Base-by-base conservation (phyloP, 2,888 invertebrate genomes). In the Sceliomorpha sp. region DNA sequence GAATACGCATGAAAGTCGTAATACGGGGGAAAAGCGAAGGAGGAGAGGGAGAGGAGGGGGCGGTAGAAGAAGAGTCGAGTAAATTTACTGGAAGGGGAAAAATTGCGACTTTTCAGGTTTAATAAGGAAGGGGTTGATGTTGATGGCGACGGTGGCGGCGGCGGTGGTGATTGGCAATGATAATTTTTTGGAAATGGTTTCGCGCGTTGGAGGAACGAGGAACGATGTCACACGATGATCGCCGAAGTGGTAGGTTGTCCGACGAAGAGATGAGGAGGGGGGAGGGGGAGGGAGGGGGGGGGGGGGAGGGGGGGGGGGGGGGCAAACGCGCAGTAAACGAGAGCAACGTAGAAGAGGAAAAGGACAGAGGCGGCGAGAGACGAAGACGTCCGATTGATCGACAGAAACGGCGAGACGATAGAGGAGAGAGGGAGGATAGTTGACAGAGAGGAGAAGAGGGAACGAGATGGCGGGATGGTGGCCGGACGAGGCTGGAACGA, bases 201-300 rank as follows among this genome's bases (percentile, higher is more conserved):
- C 81, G 85, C 84, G 85, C 83, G 80, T 73, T n/a, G n/a, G n/a
- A 78, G 74, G 70, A 77, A 77, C 80, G 71, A 42, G 20, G 58
- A 17, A 58, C 59, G 55, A 50, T 37, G 50, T 44, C 44, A 48
- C 42, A 14, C 67, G 50, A 51, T 36, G 42, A 27, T 44, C 17
- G 12, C 42, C 40, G 39, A 34, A 12, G 53, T 31, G 12, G 9
- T n/a, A n/a, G n/a, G n/a, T n/a, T n/a, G 31, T 12, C 34, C 58
- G 37, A 45, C 31, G 42, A 37, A 40, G 56, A 15, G 20, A 14
- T 17, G 15, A 14, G 12, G n/a, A 12, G 10, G 2, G 12, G 27
- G 9, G 13, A 47, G 36, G 42, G 34, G 51, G 56, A 45, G 37
- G 15, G 31, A 32, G 15, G 9, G 12, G n/a, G 24, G 10, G 2